Evolutionary conservation across 2,888 invertebrate genomes (phyloP), one percentile per base, ranked within the genome.

Genomic region (Coelopa pilipes): DNA sequence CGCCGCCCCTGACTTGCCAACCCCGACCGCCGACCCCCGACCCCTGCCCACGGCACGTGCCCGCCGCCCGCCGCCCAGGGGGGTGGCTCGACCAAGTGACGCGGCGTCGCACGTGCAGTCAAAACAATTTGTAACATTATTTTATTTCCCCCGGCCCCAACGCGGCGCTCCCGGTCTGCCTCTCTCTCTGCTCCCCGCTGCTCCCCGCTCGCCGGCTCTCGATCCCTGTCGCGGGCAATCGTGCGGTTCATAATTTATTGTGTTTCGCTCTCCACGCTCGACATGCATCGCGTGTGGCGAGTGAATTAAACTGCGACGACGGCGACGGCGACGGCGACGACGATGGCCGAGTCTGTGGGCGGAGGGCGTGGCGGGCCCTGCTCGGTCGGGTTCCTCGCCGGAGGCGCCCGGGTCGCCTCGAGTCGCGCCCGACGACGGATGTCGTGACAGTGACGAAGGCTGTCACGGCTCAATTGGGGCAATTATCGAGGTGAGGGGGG

Each of bases 61-160:
- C 53, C 10, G 53, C 5, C 53, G 53, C 53, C 53, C 53, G 53
- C 10, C 45, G 62, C 62, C 17, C 34, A 62, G 62, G 24, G 62
- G 67, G 59, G 11, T 21, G 70, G 21, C 53, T 67, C 55, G 53
- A 67, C 55, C 55, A 67, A 67, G 53, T 49, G 47, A 60, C 49
- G 34, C 34, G 69, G 21, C 19, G n/a, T 47, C 46, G 65, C 71
- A 71, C 63, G 71, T 65, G 71, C 71, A 71, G 46, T 71, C 47
- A 55, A 34, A 71, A 53, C 71, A 71, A 71, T 71, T 63, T 71
- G 71, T 55, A 65, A 55, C 63, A 65, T 63, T 71, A 65, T 65
- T 63, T 53, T n/a, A 70, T 70, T 19, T 34, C 59, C 1, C 46
- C n/a, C 57, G 24, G 9, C 53, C n/a, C 34, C n/a, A 1, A 2